These are phyloP conservation scores for Malacoraja senta DNA, from an alignment of 2,797 vertebrate species.

Conservation along the genomic window DNA sequence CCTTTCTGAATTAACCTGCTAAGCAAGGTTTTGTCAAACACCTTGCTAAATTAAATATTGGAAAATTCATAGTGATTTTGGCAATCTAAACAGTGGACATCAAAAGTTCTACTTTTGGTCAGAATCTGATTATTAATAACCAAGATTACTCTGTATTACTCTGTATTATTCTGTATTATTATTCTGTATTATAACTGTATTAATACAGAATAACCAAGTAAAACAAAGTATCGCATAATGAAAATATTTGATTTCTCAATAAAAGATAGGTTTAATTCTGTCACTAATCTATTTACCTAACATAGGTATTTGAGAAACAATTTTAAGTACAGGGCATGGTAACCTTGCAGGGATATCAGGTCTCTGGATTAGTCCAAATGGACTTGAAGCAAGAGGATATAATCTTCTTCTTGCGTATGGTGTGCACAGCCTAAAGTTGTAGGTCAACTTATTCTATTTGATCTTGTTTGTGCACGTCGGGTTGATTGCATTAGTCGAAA, in stretches of 20 bases:
- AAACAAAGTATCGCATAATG: not conserved
- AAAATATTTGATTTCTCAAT: not conserved
- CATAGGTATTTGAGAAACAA: not conserved
- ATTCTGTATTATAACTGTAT: too few relatives aligned
- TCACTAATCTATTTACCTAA: not conserved
- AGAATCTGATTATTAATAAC: not conserved
- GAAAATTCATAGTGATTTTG: not conserved
- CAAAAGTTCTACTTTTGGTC: not conserved
- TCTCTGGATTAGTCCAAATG: not conserved
- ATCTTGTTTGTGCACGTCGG: too few relatives aligned
- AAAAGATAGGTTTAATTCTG: not conserved
- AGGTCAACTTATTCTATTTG: too few relatives aligned
- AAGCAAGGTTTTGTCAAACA: too few relatives aligned
- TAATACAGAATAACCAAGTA: not conserved
- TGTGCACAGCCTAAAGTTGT: too few relatives aligned
- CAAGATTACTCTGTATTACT: too few relatives aligned
- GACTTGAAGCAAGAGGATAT: too few relatives aligned
- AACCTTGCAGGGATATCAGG: not conserved
- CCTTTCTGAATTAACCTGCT: too few relatives aligned
- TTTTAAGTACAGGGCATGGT: not conserved
- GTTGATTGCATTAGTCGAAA: too few relatives aligned
- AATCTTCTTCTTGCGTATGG: too few relatives aligned
- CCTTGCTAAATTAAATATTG: too few relatives aligned
- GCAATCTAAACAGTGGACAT: not conserved
- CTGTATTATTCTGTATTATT: too few relatives aligned